A percentile compares a stretch with the other conserved stretches of the same genome.
Conservation (phyloP, 2,113 vertebrate genomes). For the Psilopogon haemacephalus region DNA sequence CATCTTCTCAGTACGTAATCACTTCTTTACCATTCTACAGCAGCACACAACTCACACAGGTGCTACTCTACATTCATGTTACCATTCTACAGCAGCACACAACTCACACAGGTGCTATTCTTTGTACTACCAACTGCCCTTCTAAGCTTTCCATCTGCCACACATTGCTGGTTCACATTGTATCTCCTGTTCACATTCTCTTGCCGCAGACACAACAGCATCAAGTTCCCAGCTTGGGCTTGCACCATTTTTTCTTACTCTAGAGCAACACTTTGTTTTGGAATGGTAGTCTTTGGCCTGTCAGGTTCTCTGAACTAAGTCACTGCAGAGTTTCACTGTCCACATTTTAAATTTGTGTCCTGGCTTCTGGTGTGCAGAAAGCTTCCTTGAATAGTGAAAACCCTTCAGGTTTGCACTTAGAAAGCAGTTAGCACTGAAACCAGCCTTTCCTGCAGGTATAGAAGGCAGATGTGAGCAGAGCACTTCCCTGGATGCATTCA, state of each 20-base stretch:
- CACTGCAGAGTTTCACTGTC: background rate
- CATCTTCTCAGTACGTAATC: background rate
- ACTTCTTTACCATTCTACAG: background rate
- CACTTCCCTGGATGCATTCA: background rate
- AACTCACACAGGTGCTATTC: background rate
- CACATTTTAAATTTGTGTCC: background rate
- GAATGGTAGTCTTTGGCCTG: background rate
- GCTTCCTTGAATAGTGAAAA: background rate
- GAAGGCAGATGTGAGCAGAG: background rate
- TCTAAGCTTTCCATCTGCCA: background rate
- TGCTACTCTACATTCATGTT: too few species aligned
- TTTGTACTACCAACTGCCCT: background rate
- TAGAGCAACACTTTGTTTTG: background rate
- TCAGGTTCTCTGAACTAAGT: background rate
- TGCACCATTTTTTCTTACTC: background rate
- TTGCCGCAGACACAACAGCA: background rate
- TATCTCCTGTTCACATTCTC: background rate
- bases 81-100: background rate
- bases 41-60: background rate
- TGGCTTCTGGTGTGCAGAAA: background rate
- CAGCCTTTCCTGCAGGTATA: background rate
- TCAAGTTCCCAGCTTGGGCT: background rate
- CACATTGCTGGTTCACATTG: fast-evolving
- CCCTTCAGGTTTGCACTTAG: background rate
- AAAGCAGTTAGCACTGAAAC: background rate